Evolutionary conservation across 2,113 vertebrate species (phyloP), one percentile per base, ranked within the genome.

Genomic region (Sceloporus undulatus): DNA sequence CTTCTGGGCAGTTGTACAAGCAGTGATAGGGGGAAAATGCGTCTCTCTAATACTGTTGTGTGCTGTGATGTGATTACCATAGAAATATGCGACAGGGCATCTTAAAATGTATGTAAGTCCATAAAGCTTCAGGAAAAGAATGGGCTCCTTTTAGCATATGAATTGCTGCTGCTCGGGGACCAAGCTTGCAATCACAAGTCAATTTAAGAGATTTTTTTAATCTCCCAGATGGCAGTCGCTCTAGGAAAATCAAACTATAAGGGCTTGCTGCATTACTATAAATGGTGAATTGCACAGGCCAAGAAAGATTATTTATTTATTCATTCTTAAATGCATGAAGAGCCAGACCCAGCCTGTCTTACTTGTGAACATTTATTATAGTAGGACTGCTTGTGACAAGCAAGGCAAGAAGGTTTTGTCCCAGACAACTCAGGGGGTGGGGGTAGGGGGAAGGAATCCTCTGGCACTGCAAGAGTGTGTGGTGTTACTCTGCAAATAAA

Each of bases 241-340:
- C 87, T 84, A n/a, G 5, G 87, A 89, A 94, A 92, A 76, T 14
- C 59, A 91, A 68, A 89, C 84, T 29, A 70, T 80, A 92, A 89
- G 62, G 48, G 85, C 87, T 90, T 90, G 40, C 77, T 83, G 76
- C 79, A 70, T 86, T 85, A 85, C 87, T 94, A 87, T 85, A 94
- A 94, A 94, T 85, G 80, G 89, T 8, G 76, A 94, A 87, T 81
- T 54, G 82, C 84, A 85, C 0, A 65, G 85, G 9, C 82, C 83
- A 83, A 85, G 84, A 90, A 79, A 74, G 54, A 89, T 88, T 90
- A 90, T 90, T 93, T 89, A 91, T 92, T 94, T 93, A 87, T 82
- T 78, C 93, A 90, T 87, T 92, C 85, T 89, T 91, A 80, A 88
- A 90, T 0, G 0, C 82, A 68, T 1, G 42, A 89, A 92, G 87